These are phyloP conservation scores for Tonatia bakeri DNA, from an alignment of 2,113 vertebrate species.

Conservation along the genomic window DNA sequence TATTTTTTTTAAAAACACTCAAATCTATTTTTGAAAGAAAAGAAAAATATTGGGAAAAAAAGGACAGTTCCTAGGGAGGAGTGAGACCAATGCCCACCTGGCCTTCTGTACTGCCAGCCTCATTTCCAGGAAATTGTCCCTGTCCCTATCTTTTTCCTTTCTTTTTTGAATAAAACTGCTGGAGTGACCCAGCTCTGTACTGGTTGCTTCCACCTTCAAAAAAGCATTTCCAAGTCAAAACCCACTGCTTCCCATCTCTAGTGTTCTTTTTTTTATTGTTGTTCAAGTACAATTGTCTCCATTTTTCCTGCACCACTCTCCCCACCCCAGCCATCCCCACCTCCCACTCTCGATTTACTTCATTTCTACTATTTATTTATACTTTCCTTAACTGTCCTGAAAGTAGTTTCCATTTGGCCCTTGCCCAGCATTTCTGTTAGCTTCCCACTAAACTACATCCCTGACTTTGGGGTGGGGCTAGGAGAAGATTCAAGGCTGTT, in stretches of 20 bases:
- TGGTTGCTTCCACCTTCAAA: not conserved
- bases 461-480: not conserved
- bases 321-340: too few species aligned
- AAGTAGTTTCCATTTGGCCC: not conserved
- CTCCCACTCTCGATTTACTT: not conserved
- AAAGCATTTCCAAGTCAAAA: not conserved
- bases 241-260: not conserved
- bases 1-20: not conserved
- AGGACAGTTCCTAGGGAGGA: not conserved
- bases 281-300: too few species aligned
- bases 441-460: not conserved
- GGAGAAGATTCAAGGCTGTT: not conserved
- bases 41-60: not conserved
- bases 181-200: not conserved
- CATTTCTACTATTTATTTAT: not conserved
- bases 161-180: conserved; percentile 4
- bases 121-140: not conserved
- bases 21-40: not conserved
- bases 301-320: too few species aligned
- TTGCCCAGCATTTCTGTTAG: not conserved
- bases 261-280: not conserved
- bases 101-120: not conserved
- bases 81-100: not conserved
- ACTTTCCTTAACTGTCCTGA: not conserved
- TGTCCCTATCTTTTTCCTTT: not conserved